A percentile compares a stretch with the other conserved stretches of the same genome.
Conservation (phyloP, 35 echinoderm and acorn worm genomes). For the Ophiothrix spiculata region DNA sequence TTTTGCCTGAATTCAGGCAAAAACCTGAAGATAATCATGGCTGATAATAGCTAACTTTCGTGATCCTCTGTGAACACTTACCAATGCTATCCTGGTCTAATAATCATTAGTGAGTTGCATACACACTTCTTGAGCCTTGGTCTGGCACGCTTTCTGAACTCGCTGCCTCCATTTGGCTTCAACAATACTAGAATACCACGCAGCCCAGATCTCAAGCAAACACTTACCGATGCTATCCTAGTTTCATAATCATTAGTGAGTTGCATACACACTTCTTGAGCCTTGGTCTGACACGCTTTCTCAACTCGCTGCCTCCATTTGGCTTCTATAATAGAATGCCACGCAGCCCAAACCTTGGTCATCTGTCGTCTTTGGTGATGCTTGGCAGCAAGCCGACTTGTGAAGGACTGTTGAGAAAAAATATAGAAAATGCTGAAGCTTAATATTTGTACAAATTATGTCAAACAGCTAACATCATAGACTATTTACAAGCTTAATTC, state of each 20-base stretch:
- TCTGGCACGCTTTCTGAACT: constrained; percentile 96
- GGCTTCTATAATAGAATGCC: constrained; percentile 94
- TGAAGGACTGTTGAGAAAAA: constrained; percentile 57
- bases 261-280: constrained; percentile 98
- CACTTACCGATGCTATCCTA: constrained; percentile 86
- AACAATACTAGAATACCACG: constrained; percentile 85
- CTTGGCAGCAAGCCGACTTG: constrained; percentile 56
- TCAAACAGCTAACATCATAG: no score
- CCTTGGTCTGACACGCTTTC: constrained; percentile 95
- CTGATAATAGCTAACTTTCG: no score
- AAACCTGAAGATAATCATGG: no score
- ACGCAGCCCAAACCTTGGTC: constrained; percentile 80
- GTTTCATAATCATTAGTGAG: constrained; percentile 99
- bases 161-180: constrained; percentile 97
- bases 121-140: constrained; percentile 97
- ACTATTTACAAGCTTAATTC: no score
- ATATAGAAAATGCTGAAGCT: no score
- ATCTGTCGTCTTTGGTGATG: constrained; percentile 71
- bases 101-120: constrained; percentile 99
- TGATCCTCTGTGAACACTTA: constrained; percentile 27
- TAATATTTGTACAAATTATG: no score
- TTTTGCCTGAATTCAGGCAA: no score
- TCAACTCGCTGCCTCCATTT: constrained; percentile 97
- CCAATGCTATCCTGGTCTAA: constrained; percentile 83
- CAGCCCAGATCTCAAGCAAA: constrained; percentile 23